phyloP scores from a whole-genome alignment of 2,113 vertebrate species.

The Phyllopteryx taeniolatus region DNA sequence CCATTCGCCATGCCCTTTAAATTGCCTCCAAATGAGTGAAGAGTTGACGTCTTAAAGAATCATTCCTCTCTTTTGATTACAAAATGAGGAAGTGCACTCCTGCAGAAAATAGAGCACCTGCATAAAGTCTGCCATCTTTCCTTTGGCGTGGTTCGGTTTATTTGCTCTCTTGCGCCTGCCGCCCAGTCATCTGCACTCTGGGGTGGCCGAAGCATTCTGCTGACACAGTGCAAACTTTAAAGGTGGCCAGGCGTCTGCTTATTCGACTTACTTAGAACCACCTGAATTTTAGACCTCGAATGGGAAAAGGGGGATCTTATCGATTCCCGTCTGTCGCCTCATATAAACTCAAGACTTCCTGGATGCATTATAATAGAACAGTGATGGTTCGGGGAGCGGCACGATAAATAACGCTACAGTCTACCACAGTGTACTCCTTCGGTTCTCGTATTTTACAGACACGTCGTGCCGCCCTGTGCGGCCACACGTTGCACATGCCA shows the following conservation, averaged over 20 bases:
- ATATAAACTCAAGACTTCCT: not conserved
- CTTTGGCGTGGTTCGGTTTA: not conserved
- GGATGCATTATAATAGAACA: not conserved
- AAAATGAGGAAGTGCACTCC: conserved; percentile 11
- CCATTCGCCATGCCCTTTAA: not conserved
- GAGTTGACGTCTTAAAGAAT: conserved; percentile 14
- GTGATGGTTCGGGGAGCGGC: no score
- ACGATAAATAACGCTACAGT: no score
- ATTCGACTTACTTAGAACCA: conserved; percentile 21
- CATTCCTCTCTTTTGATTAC: conserved; percentile 13
- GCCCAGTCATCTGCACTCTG: not conserved
- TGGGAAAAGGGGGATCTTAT: conserved; percentile 5
- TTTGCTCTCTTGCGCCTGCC: not conserved
- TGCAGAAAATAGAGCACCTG: not conserved
- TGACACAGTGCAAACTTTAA: conserved; percentile 12
- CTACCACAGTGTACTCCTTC: no score
- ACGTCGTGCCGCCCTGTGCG: no score
- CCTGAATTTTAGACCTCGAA: conserved; percentile 21
- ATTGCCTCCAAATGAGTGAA: conserved; percentile 5
- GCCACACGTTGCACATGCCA: no score
- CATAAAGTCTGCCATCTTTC: not conserved
- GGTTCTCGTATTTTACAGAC: no score
- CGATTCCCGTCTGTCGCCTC: not conserved
- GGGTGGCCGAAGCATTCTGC: conserved; percentile 15
- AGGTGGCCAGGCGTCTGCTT: conserved; percentile 13